Evolutionary conservation across 2,888 invertebrate genomes (phyloP), one percentile per base, ranked within the genome.

Genomic region (Protophormia terraenovae): DNA sequence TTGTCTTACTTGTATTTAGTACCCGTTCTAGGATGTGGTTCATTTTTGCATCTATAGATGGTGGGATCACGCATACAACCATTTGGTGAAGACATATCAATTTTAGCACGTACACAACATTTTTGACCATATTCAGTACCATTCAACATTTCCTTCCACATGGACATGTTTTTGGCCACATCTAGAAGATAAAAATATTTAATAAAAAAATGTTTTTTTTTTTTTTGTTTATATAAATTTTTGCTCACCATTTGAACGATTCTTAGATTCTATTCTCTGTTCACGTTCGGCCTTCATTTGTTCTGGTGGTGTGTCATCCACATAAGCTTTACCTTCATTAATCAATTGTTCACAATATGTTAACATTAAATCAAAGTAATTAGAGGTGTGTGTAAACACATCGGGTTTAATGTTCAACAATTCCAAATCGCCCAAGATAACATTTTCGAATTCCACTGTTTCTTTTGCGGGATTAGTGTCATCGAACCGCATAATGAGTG

Each of bases 381-480:
- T 97, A 0, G 99, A 99, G 0, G 99, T 98, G 92, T 98, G 97
- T 0, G 98, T 97, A 92, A 98, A 98, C 67, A 95, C 91, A 92
- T 99, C 98, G 0, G 98, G 98, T 89, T 97, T 97, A 75, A 99
- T 96, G 90, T 98, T 95, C 66, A 99, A 92, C 95, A 98, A 94
- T 86, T 96, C 95, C 32, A 99, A 94, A 93, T 99, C 99, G 91
- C 98, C 97, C 75, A 99, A 93, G 89, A 99, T 99, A 0, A 98
- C 98, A 94, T 98, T 95, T 92, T 99, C 99, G 93, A 98, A 99
- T 88, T 99, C 97, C 0, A 96, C 96, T 89, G 98, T 97, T 91
- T 99, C 99, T 91, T 99, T 99, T 14, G 98, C 99, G 4, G 99
- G 99, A 93, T 99, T 99, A 5, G 99, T 99, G 92, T 99, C 99